phyloP scores from a whole-genome alignment of 2,888 invertebrate species.

The Kuschelorhynchus macadamiae region DNA sequence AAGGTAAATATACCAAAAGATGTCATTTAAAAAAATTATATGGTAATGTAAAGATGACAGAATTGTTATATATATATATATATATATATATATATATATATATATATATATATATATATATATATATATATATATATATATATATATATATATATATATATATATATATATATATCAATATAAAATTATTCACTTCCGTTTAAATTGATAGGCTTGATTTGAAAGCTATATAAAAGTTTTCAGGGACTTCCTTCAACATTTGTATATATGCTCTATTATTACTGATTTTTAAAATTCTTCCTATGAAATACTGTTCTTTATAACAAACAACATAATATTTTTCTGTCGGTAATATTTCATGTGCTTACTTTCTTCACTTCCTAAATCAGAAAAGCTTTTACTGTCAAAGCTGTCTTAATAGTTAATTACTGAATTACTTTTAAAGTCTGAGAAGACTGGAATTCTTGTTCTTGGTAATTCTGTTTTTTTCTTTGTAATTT shows the following conservation, averaged over 20 bases:
- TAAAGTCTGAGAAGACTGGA: not conserved
- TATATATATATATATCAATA: no score
- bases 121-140: no score
- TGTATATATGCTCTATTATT: not conserved
- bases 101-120: no score
- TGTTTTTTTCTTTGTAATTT: no score
- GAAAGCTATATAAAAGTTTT: not conserved
- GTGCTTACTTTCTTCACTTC: not conserved
- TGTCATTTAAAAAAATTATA: no score
- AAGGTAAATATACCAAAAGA: no score
- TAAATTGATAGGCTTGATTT: not conserved
- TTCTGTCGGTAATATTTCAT: not conserved
- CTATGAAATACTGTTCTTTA: constrained; percentile 3
- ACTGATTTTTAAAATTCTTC: not conserved
- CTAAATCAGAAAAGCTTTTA: constrained; percentile 3
- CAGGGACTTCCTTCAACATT: not conserved
- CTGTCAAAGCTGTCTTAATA: not conserved
- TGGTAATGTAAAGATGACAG: no score
- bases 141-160: no score
- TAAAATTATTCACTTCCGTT: not conserved
- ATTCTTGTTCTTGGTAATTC: not conserved
- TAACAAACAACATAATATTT: not conserved
- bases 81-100: no score
- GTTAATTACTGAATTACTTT: not conserved
- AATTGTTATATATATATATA: no score